A percentile compares a stretch with the other conserved stretches of the same genome.
Conservation (phyloP, 2,888 invertebrate species). For the Invenusta paracnida region DNA sequence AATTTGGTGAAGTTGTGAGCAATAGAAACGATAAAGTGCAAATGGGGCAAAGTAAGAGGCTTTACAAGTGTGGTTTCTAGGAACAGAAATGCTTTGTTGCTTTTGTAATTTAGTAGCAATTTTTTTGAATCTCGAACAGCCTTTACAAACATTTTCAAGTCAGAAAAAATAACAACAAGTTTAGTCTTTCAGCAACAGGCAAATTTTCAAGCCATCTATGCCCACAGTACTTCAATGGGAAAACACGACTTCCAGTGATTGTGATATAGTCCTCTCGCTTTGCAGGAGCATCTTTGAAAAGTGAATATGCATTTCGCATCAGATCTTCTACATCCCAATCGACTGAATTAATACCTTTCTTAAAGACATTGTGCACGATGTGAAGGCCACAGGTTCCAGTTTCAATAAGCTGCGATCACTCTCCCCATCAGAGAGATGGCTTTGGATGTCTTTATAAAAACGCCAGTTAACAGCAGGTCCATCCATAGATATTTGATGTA, state of each 20-base stretch:
- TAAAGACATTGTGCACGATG: constrained; percentile 48
- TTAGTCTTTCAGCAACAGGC: not conserved
- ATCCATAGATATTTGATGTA: constrained; percentile 33
- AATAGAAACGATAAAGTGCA: not conserved
- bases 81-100: constrained; percentile 14
- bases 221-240: constrained; percentile 48
- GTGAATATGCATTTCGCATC: constrained; percentile 49
- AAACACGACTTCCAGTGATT: constrained; percentile 40
- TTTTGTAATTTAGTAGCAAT: constrained; percentile 22
- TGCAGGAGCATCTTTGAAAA: constrained; percentile 52
- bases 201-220: constrained; percentile 49
- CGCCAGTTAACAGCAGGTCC: constrained; percentile 24
- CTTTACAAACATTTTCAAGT: constrained; percentile 25
- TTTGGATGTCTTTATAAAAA: constrained; percentile 30
- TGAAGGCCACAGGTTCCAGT: constrained; percentile 48
- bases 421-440: not conserved
- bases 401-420: constrained; percentile 44
- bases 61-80: not conserved
- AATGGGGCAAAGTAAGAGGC: not conserved
- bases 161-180: constrained; percentile 22
- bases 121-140: constrained; percentile 8
- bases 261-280: constrained; percentile 49
- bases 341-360: constrained; percentile 43
- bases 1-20: not conserved
- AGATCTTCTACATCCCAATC: constrained; percentile 47